phyloP scores from a whole-genome alignment of 2,888 invertebrate genomes.

The Apotomis turbidana region DNA sequence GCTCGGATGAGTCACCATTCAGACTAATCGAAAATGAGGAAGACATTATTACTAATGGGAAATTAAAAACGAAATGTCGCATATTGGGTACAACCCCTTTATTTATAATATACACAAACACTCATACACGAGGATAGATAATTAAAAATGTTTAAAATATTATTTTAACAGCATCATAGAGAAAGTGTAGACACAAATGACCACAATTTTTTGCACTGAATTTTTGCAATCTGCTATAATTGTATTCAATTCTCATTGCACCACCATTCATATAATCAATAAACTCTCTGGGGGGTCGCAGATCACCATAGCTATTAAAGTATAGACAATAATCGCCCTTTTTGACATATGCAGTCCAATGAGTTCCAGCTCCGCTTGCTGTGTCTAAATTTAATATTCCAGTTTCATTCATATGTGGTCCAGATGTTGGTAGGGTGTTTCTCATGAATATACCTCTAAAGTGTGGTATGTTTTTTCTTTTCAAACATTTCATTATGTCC shows the following conservation, averaged over 20 bases:
- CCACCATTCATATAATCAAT: neutral
- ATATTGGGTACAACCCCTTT: no score
- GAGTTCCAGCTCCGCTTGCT: neutral
- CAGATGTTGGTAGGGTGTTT: neutral
- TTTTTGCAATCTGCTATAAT: constrained; percentile 20
- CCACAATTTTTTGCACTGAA: constrained; percentile 12
- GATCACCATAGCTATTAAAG: constrained; percentile 26
- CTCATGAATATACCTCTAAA: constrained; percentile 33
- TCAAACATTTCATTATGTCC: neutral
- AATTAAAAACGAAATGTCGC: neutral
- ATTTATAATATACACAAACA: no score
- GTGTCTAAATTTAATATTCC: constrained; percentile 25
- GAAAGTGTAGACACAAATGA: constrained; percentile 19
- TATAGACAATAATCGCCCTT: constrained; percentile 21
- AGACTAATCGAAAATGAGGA: neutral
- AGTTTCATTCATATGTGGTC: constrained; percentile 11
- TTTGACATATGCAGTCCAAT: constrained; percentile 25
- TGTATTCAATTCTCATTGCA: constrained; percentile 1
- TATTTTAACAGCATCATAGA: constrained; percentile 1
- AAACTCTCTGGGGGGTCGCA: constrained; percentile 25
- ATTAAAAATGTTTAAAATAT: constrained; percentile 13
- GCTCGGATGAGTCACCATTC: neutral
- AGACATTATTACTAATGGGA: neutral
- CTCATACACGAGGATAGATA: neutral
- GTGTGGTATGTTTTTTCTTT: neutral